A percentile compares a stretch with the other conserved stretches of the same genome.
These are phyloP conservation scores for Proterorhinus semilunaris DNA, from an alignment of 2,113 vertebrate genomes.

Conservation along the genomic window DNA sequence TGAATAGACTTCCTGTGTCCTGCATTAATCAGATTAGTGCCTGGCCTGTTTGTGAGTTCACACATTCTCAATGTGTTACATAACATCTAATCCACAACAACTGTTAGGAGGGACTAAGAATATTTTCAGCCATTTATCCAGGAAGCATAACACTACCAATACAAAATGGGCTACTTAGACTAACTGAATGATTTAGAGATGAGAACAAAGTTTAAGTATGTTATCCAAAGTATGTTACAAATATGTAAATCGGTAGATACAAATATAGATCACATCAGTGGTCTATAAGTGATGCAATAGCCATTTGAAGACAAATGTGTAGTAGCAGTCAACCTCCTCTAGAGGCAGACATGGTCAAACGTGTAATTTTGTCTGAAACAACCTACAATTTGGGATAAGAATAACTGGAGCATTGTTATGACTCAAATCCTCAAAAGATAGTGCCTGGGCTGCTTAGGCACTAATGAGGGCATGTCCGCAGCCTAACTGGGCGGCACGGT, in stretches of 20 bases:
- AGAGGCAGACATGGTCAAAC: slow-evolving; percentile 29
- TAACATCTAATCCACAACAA: slow-evolving; percentile 24
- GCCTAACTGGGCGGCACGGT: slow-evolving; percentile 13
- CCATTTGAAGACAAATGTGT: slow-evolving; percentile 14
- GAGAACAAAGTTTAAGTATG: background rate
- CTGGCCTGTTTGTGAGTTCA: slow-evolving; percentile 23
- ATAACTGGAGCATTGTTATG: slow-evolving; percentile 40
- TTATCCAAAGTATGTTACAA: background rate
- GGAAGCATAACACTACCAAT: background rate
- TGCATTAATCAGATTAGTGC: slow-evolving; percentile 28
- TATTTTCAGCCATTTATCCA: background rate
- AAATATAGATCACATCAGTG: background rate
- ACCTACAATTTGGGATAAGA: slow-evolving; percentile 53
- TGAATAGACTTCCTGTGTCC: slow-evolving; percentile 20
- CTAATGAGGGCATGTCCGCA: slow-evolving; percentile 22
- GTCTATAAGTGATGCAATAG: background rate
- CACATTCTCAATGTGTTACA: slow-evolving; percentile 35
- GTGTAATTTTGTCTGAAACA: slow-evolving; percentile 31
- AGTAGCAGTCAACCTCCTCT: slow-evolving; percentile 33
- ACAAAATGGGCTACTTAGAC: background rate
- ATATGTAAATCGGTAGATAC: too few species aligned
- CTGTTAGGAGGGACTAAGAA: slow-evolving; percentile 7
- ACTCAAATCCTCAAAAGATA: slow-evolving; percentile 41
- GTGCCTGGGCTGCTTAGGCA: slow-evolving; percentile 12
- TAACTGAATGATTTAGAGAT: background rate